Evolutionary conservation across 2,113 vertebrate genomes (phyloP), one percentile per base, ranked within the genome.

Genomic region (Parotia lawesii): DNA sequence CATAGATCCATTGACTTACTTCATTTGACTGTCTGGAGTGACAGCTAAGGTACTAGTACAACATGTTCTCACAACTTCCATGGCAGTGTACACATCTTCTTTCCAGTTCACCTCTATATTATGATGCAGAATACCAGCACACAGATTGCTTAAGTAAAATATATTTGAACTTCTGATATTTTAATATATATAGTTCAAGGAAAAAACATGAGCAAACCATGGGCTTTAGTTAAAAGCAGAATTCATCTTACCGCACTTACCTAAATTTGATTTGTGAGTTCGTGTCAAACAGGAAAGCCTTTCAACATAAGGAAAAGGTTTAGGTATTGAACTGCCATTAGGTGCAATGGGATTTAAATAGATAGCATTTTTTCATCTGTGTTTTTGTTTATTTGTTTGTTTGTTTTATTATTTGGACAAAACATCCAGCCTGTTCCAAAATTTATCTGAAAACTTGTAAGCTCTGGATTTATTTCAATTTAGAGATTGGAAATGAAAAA

Each of bases 31-130:
- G 94, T 95, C 91, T 96, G 85, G 95, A 92, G 92, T 96, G 95
- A 96, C 96, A 96, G 95, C 78, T 96, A 81, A 96, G 96, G 87
- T 94, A 95, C 93, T 95, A 94, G 96, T 96, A 97, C 93, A 96
- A 95, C 94, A 95, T 96, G 91, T 95, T 96, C 94, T 94, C 90
- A 92, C 88, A 95, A 94, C 90, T 94, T 95, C 87, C 89, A 85
- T 83, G 86, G 88, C 95, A 96, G 82, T 56, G 53, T 89, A 95
- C 65, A 48, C 80, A 91, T 76, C 85, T 79, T 67, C 94, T 84
- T 94, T 77, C 67, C 95, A 80, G 85, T 72, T 94, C 95, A 94
- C 71, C 62, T 91, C 85, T 69, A 33, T 92, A 92, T 92, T 92
- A 84, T 93, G 93, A 96, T 95, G 91, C 94, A 92, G 82, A 90